Conservation (phyloP, 2,888 invertebrate genomes). For the Cecidostiba fungosa region DNA sequence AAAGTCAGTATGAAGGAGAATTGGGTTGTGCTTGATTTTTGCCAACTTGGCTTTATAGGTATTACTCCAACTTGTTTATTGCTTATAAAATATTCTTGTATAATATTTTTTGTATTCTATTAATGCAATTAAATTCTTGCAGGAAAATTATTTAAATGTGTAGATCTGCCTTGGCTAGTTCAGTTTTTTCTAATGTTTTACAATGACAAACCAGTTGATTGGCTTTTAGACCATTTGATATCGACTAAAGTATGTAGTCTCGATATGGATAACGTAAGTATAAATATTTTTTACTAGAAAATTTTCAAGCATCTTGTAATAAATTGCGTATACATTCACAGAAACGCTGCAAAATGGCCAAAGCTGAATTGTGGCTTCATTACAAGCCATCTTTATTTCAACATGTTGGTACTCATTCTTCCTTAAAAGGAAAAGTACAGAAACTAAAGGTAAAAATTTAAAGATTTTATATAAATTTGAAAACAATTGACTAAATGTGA, state of each 20-base stretch:
- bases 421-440: slow-evolving; percentile 97
- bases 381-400: slow-evolving; percentile 96
- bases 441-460: slow-evolving; percentile 88
- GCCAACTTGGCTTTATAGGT: slow-evolving; percentile 96
- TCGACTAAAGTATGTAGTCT: slow-evolving; percentile 94
- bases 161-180: slow-evolving; percentile 91
- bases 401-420: slow-evolving; percentile 97
- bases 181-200: slow-evolving; percentile 98
- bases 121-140: slow-evolving; percentile 67
- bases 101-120: slow-evolving; percentile 20
- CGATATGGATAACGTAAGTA: slow-evolving; percentile 86
- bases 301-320: slow-evolving; percentile 25
- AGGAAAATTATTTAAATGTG: slow-evolving; percentile 94
- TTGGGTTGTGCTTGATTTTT: slow-evolving; percentile 97
- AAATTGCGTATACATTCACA: slow-evolving; percentile 79
- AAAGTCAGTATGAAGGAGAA: slow-evolving; percentile 88
- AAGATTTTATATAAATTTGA: not conserved
- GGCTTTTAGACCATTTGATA: slow-evolving; percentile 95
- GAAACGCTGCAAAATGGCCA: slow-evolving; percentile 91
- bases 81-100: not conserved
- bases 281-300: slow-evolving; percentile 39
- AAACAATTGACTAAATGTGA: slow-evolving; percentile 21
- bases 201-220: slow-evolving; percentile 97
- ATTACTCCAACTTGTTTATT: slow-evolving; percentile 68
- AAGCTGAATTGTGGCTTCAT: slow-evolving; percentile 90